These are phyloP conservation scores for Pterocles orientalis DNA, from an alignment of 2,113 vertebrate genomes.

Conservation along the genomic window DNA sequence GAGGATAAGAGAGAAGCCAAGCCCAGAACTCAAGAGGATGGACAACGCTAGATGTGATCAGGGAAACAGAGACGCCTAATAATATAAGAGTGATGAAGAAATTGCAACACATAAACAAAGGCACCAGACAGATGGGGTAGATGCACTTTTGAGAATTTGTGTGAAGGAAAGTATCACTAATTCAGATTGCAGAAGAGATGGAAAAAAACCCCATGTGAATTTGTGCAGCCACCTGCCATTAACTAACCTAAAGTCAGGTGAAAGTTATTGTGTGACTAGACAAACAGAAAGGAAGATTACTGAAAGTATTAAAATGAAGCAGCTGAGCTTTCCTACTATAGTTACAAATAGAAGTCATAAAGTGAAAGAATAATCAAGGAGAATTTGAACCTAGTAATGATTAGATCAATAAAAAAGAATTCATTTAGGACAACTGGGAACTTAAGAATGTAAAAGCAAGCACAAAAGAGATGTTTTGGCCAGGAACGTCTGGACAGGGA, in stretches of 20 bases:
- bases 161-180: neutral
- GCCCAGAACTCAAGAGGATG: neutral
- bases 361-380: slow-evolving; percentile 44
- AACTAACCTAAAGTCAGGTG: neutral
- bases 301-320: neutral
- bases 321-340: neutral
- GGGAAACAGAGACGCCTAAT: neutral
- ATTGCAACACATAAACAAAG: neutral
- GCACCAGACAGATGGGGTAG: neutral
- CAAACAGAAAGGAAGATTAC: neutral
- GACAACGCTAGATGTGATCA: neutral
- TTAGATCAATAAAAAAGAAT: slow-evolving; percentile 63
- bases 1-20: slow-evolving; percentile 15
- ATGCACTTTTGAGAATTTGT: neutral
- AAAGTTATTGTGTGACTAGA: neutral
- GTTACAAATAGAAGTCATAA: neutral
- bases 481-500: slow-evolving; percentile 29
- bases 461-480: slow-evolving; percentile 31
- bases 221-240: slow-evolving; percentile 13
- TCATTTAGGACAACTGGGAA: slow-evolving; percentile 41
- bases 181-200: neutral
- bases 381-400: slow-evolving; percentile 49
- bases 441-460: slow-evolving; percentile 53
- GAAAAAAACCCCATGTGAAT: accelerated
- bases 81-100: neutral